phyloP scores from a whole-genome alignment of 2,113 vertebrate species.

The Oryzias javanicus region DNA sequence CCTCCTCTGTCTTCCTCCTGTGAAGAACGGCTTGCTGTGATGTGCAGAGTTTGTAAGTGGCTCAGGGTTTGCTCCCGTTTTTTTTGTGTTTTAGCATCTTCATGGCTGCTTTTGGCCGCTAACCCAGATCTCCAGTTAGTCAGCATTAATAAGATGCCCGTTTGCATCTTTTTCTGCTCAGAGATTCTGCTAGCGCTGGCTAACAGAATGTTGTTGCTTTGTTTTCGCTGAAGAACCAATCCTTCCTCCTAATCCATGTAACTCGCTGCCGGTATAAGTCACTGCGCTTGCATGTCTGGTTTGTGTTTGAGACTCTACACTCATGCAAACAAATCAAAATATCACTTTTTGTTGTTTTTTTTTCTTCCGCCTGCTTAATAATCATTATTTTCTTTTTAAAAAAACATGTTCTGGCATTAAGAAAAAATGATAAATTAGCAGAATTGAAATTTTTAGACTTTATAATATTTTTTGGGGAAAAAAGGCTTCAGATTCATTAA shows the following conservation, averaged over 20 bases:
- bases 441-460: too few relatives aligned
- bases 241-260: neutral
- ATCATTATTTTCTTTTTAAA: too few relatives aligned
- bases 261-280: constrained; percentile 21
- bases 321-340: too few relatives aligned
- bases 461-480: too few relatives aligned
- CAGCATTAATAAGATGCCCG: constrained; percentile 30
- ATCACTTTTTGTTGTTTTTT: too few relatives aligned
- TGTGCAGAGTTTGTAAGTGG: constrained; percentile 83
- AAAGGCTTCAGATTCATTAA: too few relatives aligned
- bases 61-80: constrained; percentile 62
- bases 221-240: constrained; percentile 2
- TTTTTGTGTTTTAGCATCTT: constrained; percentile 41
- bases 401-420: too few relatives aligned
- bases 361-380: too few relatives aligned
- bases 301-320: too few relatives aligned
- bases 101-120: constrained; percentile 46
- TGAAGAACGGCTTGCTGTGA: constrained; percentile 80
- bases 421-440: too few relatives aligned
- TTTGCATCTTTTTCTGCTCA: constrained; percentile 27
- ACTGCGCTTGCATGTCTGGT: constrained; percentile 51
- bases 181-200: constrained; percentile 6
- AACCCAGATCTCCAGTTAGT: constrained; percentile 18
- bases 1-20: constrained; percentile 62
- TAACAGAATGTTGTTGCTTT: constrained; percentile 30